Conservation (phyloP, 2,888 invertebrate genomes). For the Eupithecia abbreviata region DNA sequence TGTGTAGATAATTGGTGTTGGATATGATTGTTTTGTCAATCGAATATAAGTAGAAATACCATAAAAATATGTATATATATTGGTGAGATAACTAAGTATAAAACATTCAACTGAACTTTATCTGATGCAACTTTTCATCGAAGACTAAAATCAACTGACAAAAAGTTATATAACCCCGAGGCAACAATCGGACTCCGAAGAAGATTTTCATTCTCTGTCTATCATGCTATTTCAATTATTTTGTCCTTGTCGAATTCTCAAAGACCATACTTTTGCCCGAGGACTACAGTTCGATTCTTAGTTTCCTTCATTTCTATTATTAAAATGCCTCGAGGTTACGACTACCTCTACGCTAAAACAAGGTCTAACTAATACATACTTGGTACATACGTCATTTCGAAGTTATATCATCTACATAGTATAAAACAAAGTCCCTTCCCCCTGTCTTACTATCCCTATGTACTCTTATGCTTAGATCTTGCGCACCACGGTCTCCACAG, state of each 20-base stretch:
- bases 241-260: not conserved
- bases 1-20: not conserved
- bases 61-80: too few relatives aligned
- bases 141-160: not conserved
- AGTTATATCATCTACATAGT: not conserved
- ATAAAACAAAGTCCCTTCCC: too few relatives aligned
- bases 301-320: not conserved
- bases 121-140: not conserved
- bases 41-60: too few relatives aligned
- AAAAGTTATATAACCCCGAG: not conserved
- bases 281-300: not conserved
- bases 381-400: not conserved
- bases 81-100: too few relatives aligned
- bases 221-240: not conserved
- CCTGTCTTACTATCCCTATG: too few relatives aligned
- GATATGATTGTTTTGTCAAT: not conserved
- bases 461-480: too few relatives aligned
- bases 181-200: not conserved
- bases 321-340: not conserved
- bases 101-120: not conserved
- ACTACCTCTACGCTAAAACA: not conserved
- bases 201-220: not conserved
- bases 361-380: not conserved
- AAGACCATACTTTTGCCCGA: not conserved
- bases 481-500: too few relatives aligned